Evolutionary conservation across 2,113 vertebrate species (phyloP).

Genomic region (Megalops atlanticus): DNA sequence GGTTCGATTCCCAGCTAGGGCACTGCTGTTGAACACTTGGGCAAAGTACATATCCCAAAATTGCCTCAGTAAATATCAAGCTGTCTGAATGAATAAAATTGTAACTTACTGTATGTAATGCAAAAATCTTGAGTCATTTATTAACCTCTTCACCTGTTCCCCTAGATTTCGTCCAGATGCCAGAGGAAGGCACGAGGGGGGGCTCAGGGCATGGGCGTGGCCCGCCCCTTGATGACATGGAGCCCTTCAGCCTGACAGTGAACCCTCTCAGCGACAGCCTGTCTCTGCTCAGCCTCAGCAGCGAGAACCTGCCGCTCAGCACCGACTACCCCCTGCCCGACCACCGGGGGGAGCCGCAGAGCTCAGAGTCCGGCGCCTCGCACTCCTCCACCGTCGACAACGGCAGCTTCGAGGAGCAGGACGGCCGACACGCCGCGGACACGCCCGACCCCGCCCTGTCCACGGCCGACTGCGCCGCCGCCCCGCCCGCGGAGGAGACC

Average conservation of each 20-base stretch:
- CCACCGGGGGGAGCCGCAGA: slow-evolving; percentile 84
- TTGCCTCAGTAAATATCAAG: too few relatives aligned
- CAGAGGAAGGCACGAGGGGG: slow-evolving; percentile 48
- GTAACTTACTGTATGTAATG: too few relatives aligned
- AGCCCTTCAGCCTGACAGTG: slow-evolving; percentile 94
- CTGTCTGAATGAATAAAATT: too few relatives aligned
- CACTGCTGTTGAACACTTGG: too few relatives aligned
- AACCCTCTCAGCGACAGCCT: slow-evolving; percentile 94
- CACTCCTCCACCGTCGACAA: slow-evolving; percentile 87
- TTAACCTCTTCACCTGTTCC: slow-evolving; percentile 25
- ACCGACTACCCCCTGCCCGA: slow-evolving; percentile 84
- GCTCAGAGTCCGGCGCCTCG: slow-evolving; percentile 89
- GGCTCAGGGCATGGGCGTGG: slow-evolving; percentile 67
- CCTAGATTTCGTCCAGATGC: slow-evolving; percentile 72
- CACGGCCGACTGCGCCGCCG: slow-evolving; percentile 46
- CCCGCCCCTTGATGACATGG: slow-evolving; percentile 85
- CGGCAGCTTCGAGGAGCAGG: slow-evolving; percentile 84
- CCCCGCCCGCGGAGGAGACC: slow-evolving; percentile 33
- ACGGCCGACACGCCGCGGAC: slow-evolving; percentile 47
- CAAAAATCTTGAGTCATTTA: too few relatives aligned
- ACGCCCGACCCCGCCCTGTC: slow-evolving; percentile 68
- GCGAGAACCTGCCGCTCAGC: slow-evolving; percentile 87
- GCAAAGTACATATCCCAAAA: too few relatives aligned
- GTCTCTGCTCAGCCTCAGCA: slow-evolving; percentile 93
- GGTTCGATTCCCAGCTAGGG: too few relatives aligned